phyloP scores from a whole-genome alignment of 2,888 invertebrate species.

The Agrilus biguttatus region DNA sequence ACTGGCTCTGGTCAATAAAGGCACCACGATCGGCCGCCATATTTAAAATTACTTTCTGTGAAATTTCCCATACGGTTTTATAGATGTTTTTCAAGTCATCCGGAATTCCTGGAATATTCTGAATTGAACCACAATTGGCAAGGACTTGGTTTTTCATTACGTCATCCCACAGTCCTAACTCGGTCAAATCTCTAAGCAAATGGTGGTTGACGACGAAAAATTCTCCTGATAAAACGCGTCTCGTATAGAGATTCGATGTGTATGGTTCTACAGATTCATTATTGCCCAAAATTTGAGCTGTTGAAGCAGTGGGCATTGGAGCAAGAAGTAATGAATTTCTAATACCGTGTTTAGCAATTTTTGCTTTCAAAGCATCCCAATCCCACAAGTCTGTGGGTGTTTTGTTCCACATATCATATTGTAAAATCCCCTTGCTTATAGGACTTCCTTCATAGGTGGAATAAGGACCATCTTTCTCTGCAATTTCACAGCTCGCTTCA shows the following conservation, averaged over 20 bases:
- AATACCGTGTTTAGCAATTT: slow-evolving; percentile 78
- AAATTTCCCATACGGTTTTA: slow-evolving; percentile 96
- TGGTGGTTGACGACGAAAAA: slow-evolving; percentile 96
- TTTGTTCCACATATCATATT: slow-evolving; percentile 96
- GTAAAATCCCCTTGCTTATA: slow-evolving; percentile 87
- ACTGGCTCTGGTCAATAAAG: slow-evolving; percentile 97
- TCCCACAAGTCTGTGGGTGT: slow-evolving; percentile 78
- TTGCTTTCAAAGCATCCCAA: slow-evolving; percentile 69
- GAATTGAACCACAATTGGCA: slow-evolving; percentile 83
- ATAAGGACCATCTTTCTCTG: slow-evolving; percentile 71
- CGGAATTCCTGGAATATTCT: slow-evolving; percentile 74
- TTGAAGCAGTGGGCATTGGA: slow-evolving; percentile 98
- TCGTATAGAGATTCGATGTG: slow-evolving; percentile 90
- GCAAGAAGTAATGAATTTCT: slow-evolving; percentile 82
- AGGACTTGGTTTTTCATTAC: slow-evolving; percentile 92
- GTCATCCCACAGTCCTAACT: slow-evolving; percentile 83
- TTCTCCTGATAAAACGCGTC: slow-evolving; percentile 90
- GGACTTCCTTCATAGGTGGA: slow-evolving; percentile 86
- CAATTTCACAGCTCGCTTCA: slow-evolving; percentile 90
- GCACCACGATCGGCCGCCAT: slow-evolving; percentile 98
- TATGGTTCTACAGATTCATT: slow-evolving; percentile 98
- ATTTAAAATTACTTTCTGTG: slow-evolving; percentile 80
- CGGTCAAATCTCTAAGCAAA: slow-evolving; percentile 82
- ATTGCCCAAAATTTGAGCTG: slow-evolving; percentile 97
- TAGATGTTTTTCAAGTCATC: slow-evolving; percentile 73